Base-by-base conservation (phyloP, 2,888 invertebrate species). In the Ormyrus labotus region DNA sequence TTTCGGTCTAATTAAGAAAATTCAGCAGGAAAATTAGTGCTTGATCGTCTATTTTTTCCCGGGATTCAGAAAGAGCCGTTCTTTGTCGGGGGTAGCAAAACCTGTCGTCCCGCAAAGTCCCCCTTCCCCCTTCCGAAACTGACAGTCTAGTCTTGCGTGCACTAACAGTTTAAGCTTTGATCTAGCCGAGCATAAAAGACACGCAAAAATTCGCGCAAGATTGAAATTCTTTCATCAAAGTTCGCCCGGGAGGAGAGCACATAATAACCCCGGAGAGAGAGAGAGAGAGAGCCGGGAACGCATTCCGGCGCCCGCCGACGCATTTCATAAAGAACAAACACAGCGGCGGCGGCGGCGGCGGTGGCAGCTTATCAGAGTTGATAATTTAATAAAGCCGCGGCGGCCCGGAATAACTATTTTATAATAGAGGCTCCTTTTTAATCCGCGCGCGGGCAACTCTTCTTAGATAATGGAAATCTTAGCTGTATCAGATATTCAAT, bases 391-490 rank as follows among this genome's bases (percentile, higher is more conserved):
- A 81, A 81, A 77, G 68, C 55, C 53, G 34, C 34, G 34, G 34
- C 34, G 6, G 55, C 60, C 7, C 45, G 55, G 45, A 53, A 53
- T 10, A 34, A 45, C 48, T 80, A 65, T 76, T 71, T 64, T 63
- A 64, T 53, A 71, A 67, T 51, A 71, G 65, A 3, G 2, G 19
- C 34, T 47, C 13, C 13, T 79, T 79, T 80, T 80, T 75, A 70
- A 80, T 71, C 71, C 65, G 11, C 13, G 53, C 34, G 9, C 69
- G 0, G 3, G 34, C 34, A 1, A 34, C 34, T 7, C 71, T 51
- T 77, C n/a, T 48, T 74, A 67, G 70, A 75, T 78, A 81, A 81
- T 81, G 64, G 73, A 81, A 81, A 74, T 73, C 68, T 68, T 74
- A 11, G n/a, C n/a, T 9, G 7, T 48, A 71, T 77, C 72, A 61